Percentiles rank a stretch among this genome's conserved stretches.
Evolutionary conservation across 2,113 vertebrate species (phyloP).

Genomic region (Lophochroa leadbeateri): DNA sequence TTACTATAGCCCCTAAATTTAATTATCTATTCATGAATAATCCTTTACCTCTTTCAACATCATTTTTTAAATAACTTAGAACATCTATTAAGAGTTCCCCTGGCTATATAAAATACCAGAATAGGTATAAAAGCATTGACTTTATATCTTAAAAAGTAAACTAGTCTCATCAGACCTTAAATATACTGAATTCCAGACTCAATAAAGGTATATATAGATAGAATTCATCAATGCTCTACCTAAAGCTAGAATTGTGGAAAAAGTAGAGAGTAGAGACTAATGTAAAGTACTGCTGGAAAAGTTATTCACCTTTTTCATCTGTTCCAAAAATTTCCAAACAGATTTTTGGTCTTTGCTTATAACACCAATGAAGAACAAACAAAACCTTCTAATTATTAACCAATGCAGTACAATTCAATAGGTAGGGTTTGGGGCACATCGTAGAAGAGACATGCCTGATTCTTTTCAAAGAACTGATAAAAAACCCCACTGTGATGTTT

Average conservation of each 20-base stretch:
- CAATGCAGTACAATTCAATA: not conserved
- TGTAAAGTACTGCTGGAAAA: not conserved
- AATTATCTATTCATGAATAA: conserved; percentile 3
- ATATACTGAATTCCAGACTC: not conserved
- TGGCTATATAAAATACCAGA: not conserved
- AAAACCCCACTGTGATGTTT: not conserved
- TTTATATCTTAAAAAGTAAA: not conserved
- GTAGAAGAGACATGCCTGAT: not conserved
- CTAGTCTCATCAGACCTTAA: not conserved
- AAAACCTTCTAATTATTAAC: not conserved
- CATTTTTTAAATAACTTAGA: not conserved
- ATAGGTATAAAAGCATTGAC: not conserved
- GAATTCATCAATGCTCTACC: not conserved
- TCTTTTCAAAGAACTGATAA: too few species aligned
- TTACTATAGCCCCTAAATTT: not conserved
- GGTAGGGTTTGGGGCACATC: not conserved
- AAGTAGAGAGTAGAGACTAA: not conserved
- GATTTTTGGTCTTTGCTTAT: not conserved
- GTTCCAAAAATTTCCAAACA: not conserved
- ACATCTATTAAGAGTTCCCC: not conserved
- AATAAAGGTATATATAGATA: not conserved
- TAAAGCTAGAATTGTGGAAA: not conserved
- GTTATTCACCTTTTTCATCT: not conserved
- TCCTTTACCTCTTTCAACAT: not conserved
- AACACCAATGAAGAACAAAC: not conserved